phyloP scores from a whole-genome alignment of 1,140 invertebrate genomes.

The Trichonephila clavata region DNA sequence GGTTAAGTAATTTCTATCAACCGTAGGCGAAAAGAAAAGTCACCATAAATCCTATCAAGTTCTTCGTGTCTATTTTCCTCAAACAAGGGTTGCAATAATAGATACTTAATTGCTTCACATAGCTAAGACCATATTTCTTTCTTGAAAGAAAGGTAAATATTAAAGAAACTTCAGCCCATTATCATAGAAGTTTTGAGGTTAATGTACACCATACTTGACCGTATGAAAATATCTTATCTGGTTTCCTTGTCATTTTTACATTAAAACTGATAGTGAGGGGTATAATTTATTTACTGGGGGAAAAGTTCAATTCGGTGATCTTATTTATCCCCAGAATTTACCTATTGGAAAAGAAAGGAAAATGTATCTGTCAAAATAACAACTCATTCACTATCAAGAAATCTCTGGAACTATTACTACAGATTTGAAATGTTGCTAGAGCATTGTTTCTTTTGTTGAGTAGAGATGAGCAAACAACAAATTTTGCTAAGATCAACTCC shows the following conservation, averaged over 20 bases:
- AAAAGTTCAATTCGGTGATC: not conserved
- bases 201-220: too few relatives aligned
- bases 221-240: too few relatives aligned
- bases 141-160: not conserved
- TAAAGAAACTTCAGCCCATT: not conserved
- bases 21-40: conserved; percentile 10
- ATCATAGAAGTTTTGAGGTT: not conserved
- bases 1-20: not conserved
- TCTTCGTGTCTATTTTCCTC: not conserved
- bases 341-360: not conserved
- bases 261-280: not conserved
- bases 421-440: too few relatives aligned
- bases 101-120: not conserved
- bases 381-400: too few relatives aligned
- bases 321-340: not conserved
- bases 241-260: not conserved
- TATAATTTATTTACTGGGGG: not conserved
- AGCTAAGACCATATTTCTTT: not conserved
- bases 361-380: too few relatives aligned
- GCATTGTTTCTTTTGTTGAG: too few relatives aligned
- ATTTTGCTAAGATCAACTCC: too few relatives aligned
- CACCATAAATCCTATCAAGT: not conserved
- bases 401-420: too few relatives aligned
- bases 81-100: not conserved
- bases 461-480: too few relatives aligned